These are phyloP conservation scores for Brachionus plicatilis DNA, from an alignment of 1,140 invertebrate genomes.

Conservation along the genomic window DNA sequence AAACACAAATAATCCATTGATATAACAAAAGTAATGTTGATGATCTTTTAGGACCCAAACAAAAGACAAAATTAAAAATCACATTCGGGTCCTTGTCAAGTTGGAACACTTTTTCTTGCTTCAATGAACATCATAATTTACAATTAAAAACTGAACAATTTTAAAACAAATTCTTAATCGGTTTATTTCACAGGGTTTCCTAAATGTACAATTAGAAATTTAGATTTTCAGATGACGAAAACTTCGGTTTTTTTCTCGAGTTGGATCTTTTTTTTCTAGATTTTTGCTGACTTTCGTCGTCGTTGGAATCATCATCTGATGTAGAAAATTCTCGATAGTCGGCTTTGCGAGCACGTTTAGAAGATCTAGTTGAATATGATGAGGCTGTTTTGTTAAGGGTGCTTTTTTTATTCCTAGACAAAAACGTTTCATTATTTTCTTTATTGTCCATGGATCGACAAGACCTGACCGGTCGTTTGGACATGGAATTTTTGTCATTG, in stretches of 20 bases:
- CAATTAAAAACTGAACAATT: neutral
- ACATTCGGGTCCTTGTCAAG: neutral
- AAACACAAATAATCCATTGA: neutral
- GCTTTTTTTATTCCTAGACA: neutral
- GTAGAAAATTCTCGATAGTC: constrained; percentile 4
- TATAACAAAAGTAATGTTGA: neutral
- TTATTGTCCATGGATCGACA: constrained; percentile 20
- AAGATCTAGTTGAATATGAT: constrained; percentile 2
- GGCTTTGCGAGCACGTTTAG: neutral
- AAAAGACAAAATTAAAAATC: neutral
- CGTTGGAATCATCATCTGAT: neutral
- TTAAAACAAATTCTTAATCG: neutral
- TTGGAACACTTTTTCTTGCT: neutral
- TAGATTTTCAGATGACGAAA: constrained; percentile 33
- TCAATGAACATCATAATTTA: neutral
- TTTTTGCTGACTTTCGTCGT: neutral
- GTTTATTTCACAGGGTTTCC: neutral
- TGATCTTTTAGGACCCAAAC: neutral
- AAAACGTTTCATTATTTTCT: neutral
- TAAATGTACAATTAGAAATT: constrained; percentile 10
- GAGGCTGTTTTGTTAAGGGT: neutral
- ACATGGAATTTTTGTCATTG: neutral
- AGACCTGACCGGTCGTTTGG: neutral
- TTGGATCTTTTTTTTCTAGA: neutral
- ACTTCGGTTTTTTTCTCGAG: constrained; percentile 22